Evolutionary conservation across 2,888 invertebrate genomes (phyloP).

Genomic region (Agonopterix alstromeriana): DNA sequence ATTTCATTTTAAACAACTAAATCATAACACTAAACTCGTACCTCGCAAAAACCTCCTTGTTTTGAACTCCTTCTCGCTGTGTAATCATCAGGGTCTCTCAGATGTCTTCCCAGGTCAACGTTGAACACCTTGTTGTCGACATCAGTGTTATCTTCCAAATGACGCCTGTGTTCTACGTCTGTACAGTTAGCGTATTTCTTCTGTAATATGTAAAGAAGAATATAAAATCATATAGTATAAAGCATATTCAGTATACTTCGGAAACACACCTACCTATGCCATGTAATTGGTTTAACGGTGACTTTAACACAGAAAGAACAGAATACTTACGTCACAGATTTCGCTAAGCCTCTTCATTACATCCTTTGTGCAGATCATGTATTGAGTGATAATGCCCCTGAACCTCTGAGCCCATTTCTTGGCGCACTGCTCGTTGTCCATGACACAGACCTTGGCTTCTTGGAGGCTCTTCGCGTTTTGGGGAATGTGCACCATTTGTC

Average conservation of each 20-base stretch:
- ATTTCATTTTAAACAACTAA: no score
- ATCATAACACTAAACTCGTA: constrained; percentile 13
- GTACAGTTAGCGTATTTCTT: constrained; percentile 68
- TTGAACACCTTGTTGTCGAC: constrained; percentile 21
- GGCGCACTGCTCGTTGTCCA: constrained; percentile 66
- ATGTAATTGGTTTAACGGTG: no score
- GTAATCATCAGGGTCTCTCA: constrained; percentile 55
- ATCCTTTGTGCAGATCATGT: constrained; percentile 69
- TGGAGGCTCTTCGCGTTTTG: constrained; percentile 55
- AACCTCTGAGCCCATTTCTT: constrained; percentile 66
- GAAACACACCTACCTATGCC: no score
- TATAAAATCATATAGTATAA: neutral
- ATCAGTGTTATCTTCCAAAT: constrained; percentile 13
- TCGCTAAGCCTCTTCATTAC: constrained; percentile 63
- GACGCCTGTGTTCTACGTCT: constrained; percentile 46
- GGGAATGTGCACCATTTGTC: constrained; percentile 38
- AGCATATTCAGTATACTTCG: neutral
- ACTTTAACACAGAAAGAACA: neutral
- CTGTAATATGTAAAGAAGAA: constrained; percentile 23
- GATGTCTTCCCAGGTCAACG: constrained; percentile 55
- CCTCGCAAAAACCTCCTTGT: constrained; percentile 66
- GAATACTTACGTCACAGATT: constrained; percentile 52
- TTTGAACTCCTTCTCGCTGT: constrained; percentile 49
- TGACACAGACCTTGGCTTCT: constrained; percentile 64
- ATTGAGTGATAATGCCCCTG: constrained; percentile 54